Percentiles rank a stretch among this genome's conserved stretches.
Conservation (phyloP, 2,888 invertebrate genomes). For the Eupithecia dodoneata region DNA sequence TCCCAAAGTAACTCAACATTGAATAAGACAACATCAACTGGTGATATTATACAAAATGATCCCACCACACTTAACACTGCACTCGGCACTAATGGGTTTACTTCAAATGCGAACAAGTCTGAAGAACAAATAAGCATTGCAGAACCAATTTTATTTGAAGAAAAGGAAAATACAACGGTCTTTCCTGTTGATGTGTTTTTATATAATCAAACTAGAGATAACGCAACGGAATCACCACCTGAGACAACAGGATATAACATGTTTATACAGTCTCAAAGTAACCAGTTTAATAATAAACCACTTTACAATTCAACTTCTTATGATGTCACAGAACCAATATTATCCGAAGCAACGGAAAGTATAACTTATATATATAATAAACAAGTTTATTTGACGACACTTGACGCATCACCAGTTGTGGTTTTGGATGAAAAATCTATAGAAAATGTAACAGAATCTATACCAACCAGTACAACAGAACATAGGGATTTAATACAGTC, state of each 20-base stretch:
- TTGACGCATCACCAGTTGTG: background rate
- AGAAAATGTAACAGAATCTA: constrained; percentile 3
- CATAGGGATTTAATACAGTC: background rate
- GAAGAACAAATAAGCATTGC: no score
- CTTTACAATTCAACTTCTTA: no score
- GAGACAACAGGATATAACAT: background rate
- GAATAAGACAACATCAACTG: background rate
- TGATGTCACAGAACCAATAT: background rate
- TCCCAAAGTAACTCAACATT: background rate
- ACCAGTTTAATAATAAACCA: background rate
- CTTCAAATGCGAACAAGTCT: background rate
- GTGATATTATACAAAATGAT: background rate
- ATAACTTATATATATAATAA: background rate
- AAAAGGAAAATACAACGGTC: background rate
- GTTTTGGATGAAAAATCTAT: background rate
- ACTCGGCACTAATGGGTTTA: background rate
- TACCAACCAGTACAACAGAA: background rate
- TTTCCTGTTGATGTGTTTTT: background rate
- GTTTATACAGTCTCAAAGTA: background rate
- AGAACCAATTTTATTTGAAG: no score
- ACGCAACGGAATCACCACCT: background rate
- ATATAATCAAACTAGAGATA: background rate
- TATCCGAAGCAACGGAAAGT: background rate
- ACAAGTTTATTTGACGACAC: background rate
- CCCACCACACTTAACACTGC: background rate